Percentiles rank a stretch among this genome's conserved stretches.
Conservation (phyloP, 2,113 vertebrate genomes). For the Phaetusa simplex region DNA sequence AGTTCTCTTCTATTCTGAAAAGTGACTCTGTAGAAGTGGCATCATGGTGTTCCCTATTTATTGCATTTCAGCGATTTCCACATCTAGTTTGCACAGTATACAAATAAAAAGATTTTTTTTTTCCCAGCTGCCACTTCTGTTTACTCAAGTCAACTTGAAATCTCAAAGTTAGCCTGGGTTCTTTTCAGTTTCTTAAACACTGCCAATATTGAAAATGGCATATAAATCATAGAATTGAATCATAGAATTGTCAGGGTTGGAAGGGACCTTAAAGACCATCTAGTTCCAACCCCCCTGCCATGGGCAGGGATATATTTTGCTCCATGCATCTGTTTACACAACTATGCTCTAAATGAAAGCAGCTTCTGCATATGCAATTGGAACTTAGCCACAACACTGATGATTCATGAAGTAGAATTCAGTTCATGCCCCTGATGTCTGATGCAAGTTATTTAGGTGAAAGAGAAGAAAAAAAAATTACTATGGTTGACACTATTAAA, state of each 20-base stretch:
- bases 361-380: neutral
- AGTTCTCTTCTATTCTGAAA: constrained; percentile 48
- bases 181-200: neutral
- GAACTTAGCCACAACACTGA: neutral
- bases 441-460: neutral
- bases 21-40: constrained; percentile 44
- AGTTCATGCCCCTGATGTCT: neutral
- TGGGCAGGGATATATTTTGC: neutral
- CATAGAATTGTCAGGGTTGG: too few relatives aligned
- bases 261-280: too few relatives aligned
- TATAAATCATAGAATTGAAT: neutral
- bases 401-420: neutral
- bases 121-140: neutral
- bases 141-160: neutral
- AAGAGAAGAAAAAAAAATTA: neutral
- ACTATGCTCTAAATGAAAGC: neutral
- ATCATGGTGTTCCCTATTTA: constrained; percentile 39
- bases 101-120: neutral
- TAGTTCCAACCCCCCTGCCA: too few relatives aligned
- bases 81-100: constrained; percentile 18
- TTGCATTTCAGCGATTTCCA: constrained; percentile 20
- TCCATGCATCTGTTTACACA: neutral
- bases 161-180: neutral
- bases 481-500: neutral
- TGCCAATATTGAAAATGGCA: neutral